Evolutionary conservation across 2,113 vertebrate species (phyloP), one percentile per base, ranked within the genome.

Genomic region (Tympanuchus pallidicinctus): DNA sequence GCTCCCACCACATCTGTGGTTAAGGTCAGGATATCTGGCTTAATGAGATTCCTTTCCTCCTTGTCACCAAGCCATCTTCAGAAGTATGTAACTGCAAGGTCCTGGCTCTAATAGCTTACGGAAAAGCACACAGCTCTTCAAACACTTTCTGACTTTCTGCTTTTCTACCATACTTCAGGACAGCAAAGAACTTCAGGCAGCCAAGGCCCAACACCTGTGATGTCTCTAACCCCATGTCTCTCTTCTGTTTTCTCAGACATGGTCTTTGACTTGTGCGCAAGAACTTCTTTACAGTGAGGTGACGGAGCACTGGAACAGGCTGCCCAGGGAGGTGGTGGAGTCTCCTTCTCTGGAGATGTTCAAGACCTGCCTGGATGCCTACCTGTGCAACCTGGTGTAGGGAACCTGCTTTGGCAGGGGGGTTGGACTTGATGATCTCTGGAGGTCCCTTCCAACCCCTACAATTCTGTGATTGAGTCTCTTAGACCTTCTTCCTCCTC

Each of bases 11-110:
- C 8, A 54, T 64, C 47, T 2, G 1, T 56, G 54, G 30, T 57
- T 73, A 19, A 56, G 28, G 28, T 24, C 1, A 2, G 13, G 24
- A 77, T 40, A 28, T 1, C 0, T 0, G 38, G 28, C 22, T 70
- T 70, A 20, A 43, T 3, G 11, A 70, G 20, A 0, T 5, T 36
- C 67, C n/a, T 11, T 30, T 16, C 2, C 7, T 16, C 36, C 8
- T 27, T 0, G 0, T 30, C 74, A 67, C 40, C 45, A 52, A 54
- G 10, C 14, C 24, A 4, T 34, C 6, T 3, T 70, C 56, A 67
- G 65, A 38, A 73, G 45, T 0, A 12, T 16, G 56, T 56, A 59
- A 20, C 50, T 48, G 27, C 38, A 71, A 20, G 21, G 3, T 2
- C 70, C 71, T 74, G 34, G 34, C 36, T 32, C 19, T 28, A 22